phyloP scores from a whole-genome alignment of 2,113 vertebrate species.

The Elanoides forficatus region DNA sequence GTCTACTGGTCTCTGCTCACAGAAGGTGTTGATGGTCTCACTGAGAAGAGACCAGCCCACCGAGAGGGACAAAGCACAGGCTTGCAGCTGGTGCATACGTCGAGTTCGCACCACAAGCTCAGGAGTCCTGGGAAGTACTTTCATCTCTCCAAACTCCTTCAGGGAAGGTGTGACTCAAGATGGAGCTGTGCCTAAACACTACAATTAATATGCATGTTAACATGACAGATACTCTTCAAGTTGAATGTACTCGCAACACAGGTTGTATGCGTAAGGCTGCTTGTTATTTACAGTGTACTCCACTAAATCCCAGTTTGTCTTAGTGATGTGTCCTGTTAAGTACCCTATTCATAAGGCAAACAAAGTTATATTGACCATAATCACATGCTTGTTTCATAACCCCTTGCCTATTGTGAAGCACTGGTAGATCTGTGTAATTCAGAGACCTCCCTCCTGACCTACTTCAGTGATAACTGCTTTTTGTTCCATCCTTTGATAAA shows the following conservation, averaged over 20 bases:
- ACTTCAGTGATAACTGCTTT: constrained; percentile 32
- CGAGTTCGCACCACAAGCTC: background rate
- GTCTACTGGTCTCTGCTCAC: background rate
- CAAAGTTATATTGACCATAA: background rate
- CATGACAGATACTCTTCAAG: background rate
- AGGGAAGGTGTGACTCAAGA: background rate
- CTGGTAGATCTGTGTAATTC: background rate
- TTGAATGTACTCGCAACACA: background rate
- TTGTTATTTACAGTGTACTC: background rate
- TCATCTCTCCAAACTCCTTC: background rate
- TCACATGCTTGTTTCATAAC: background rate
- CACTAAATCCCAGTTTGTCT: background rate
- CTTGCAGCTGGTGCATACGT: background rate
- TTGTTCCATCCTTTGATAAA: constrained; percentile 48
- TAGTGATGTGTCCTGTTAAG: background rate
- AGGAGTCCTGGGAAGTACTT: background rate
- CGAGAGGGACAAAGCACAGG: background rate
- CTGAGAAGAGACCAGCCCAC: background rate
- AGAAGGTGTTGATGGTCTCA: background rate
- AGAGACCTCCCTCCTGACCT: constrained; percentile 39
- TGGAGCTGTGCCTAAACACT: background rate
- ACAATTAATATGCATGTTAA: background rate
- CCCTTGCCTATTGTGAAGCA: background rate
- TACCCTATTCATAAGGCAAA: background rate
- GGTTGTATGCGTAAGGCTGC: background rate